Conservation (phyloP, 2,113 vertebrate species). For the Mormoops blainvillei region DNA sequence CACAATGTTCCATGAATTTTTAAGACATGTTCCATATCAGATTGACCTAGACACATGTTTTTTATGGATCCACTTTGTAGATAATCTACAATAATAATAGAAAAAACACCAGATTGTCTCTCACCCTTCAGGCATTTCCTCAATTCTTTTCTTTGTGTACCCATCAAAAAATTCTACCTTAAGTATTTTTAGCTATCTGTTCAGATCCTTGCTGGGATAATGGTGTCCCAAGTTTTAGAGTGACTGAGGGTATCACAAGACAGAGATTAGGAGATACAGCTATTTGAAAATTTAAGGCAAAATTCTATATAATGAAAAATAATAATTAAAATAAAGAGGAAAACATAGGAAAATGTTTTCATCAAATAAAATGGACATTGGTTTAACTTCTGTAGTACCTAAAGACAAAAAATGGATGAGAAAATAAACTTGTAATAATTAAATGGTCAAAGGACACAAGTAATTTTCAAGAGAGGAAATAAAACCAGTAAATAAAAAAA, state of each 20-base stretch:
- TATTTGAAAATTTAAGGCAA: background rate
- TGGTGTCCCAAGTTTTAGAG: background rate
- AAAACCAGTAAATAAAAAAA: background rate
- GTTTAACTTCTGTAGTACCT: background rate
- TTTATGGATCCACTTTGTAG: background rate
- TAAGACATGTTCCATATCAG: background rate
- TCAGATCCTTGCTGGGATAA: background rate
- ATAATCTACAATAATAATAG: background rate
- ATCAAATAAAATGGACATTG: background rate
- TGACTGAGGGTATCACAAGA: background rate
- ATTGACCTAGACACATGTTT: background rate
- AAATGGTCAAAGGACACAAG: background rate
- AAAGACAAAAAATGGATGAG: background rate
- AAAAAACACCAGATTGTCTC: background rate
- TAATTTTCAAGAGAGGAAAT: slow-evolving; percentile 21
- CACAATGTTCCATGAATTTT: background rate
- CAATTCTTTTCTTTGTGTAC: background rate
- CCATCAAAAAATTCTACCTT: background rate
- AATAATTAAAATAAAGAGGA: background rate
- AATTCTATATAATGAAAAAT: background rate
- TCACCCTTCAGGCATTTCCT: background rate
- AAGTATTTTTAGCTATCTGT: background rate
- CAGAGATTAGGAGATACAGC: background rate
- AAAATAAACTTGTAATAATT: background rate
- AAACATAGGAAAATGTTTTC: background rate